Conservation (phyloP, 2,888 invertebrate genomes). For the Troides oblongomaculatus region DNA sequence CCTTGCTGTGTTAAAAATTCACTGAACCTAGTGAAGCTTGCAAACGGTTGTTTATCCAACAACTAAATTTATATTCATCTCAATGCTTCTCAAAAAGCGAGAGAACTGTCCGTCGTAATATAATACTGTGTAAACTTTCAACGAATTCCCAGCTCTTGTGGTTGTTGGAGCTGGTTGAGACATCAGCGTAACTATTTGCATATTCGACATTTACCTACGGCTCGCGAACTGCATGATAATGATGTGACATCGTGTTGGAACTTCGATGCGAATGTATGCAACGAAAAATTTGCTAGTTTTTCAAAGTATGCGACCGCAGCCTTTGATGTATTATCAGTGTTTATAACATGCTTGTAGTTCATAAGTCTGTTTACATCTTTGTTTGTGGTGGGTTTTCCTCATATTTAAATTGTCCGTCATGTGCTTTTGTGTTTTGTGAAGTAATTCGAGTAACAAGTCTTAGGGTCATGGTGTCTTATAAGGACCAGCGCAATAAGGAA, state of each 20-base stretch:
- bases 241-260: conserved; percentile 25
- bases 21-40: not conserved
- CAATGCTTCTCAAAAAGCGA: not conserved
- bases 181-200: conserved; percentile 31
- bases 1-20: not conserved
- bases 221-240: conserved; percentile 30
- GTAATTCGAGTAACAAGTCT: too few species aligned
- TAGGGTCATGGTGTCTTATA: too few species aligned
- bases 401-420: not conserved
- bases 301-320: not conserved
- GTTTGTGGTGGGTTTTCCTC: not conserved
- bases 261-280: conserved; percentile 12
- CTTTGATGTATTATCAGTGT: not conserved
- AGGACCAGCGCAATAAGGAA: too few species aligned
- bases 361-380: not conserved
- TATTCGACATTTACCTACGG: conserved; percentile 30
- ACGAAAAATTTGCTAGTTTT: conserved; percentile 4
- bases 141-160: conserved; percentile 18
- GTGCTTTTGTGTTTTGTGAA: too few species aligned
- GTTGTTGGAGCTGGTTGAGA: conserved; percentile 24
- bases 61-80: not conserved
- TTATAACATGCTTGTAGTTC: not conserved
- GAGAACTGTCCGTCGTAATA: conserved; percentile 8
- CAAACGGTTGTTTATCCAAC: not conserved
- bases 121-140: conserved; percentile 21